Evolutionary conservation across 2,797 vertebrate genomes (phyloP).

Genomic region (Pseudomugil tenellus): DNA sequence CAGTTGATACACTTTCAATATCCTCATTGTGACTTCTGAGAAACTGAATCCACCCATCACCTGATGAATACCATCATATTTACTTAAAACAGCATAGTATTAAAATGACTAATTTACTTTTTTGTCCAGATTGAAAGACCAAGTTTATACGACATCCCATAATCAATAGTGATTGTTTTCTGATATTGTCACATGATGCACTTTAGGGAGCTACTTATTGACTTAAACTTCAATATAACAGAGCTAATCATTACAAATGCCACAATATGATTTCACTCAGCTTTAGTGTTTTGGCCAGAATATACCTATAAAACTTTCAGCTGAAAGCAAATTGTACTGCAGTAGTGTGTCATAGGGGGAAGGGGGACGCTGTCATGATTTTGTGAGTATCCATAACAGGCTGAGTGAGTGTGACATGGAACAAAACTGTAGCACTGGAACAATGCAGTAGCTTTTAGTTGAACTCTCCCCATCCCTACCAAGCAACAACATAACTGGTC

Average conservation of each 20-base stretch:
- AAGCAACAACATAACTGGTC: conserved; percentile 75
- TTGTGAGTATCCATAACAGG: conserved; percentile 61
- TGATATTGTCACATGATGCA: conserved; percentile 41
- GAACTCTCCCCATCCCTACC: conserved; percentile 65
- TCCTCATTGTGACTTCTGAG: conserved; percentile 31
- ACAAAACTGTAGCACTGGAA: conserved; percentile 64
- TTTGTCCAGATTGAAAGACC: not conserved
- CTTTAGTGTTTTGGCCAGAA: conserved; percentile 36
- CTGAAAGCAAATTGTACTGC: conserved; percentile 38
- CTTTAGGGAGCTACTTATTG: conserved; percentile 56
- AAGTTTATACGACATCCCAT: not conserved
- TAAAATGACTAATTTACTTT: not conserved
- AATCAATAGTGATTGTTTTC: not conserved
- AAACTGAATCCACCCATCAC: not conserved
- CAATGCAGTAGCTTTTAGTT: conserved; percentile 69
- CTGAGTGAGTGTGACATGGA: conserved; percentile 61
- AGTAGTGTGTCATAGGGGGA: too few relatives aligned
- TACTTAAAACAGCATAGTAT: not conserved
- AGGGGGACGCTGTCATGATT: conserved; percentile 30
- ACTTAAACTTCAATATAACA: conserved; percentile 50
- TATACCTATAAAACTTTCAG: conserved; percentile 30
- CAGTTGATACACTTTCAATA: conserved; percentile 45
- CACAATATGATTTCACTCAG: conserved; percentile 35
- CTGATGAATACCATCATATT: not conserved
- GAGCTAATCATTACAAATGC: conserved; percentile 58